phyloP scores from a whole-genome alignment of 2,113 vertebrate species.

The Melanerpes formicivorus region DNA sequence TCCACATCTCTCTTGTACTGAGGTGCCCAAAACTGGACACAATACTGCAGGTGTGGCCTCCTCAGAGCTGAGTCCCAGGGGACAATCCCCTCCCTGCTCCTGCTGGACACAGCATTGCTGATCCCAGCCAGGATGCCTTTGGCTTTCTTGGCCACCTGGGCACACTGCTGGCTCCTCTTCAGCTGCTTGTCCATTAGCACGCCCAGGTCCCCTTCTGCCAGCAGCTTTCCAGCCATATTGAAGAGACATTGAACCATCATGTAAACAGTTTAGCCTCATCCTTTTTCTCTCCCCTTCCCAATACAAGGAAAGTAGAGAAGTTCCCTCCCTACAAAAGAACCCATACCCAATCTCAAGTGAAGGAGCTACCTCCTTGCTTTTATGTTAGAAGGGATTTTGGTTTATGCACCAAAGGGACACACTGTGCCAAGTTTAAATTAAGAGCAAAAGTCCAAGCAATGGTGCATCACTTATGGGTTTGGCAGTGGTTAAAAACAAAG shows the following conservation, averaged over 20 bases:
- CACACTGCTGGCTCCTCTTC: too few relatives aligned
- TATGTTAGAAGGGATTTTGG: constrained; percentile 78
- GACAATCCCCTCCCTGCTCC: too few relatives aligned
- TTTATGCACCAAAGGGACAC: constrained; percentile 77
- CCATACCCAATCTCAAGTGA: constrained; percentile 29
- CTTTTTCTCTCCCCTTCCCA: not conserved
- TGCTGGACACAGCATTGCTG: too few relatives aligned
- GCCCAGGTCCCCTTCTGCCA: too few relatives aligned
- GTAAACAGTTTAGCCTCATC: not conserved
- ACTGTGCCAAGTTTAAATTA: constrained; percentile 87
- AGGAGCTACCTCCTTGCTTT: constrained; percentile 45
- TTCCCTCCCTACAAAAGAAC: not conserved
- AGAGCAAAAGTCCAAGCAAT: constrained; percentile 87
- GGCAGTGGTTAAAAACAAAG: constrained; percentile 52
- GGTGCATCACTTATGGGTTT: constrained; percentile 92
- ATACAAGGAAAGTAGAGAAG: not conserved
- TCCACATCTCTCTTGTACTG: too few relatives aligned
- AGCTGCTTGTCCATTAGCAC: too few relatives aligned
- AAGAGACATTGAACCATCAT: not conserved
- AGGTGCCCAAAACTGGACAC: too few relatives aligned
- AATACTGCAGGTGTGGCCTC: too few relatives aligned
- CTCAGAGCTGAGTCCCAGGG: too few relatives aligned
- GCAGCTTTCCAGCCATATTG: too few relatives aligned
- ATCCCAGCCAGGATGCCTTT: too few relatives aligned
- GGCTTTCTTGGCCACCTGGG: too few relatives aligned